Base-by-base conservation (phyloP, 37 sponge, comb jelly and placozoan species). In the Eunapius fragilis region DNA sequence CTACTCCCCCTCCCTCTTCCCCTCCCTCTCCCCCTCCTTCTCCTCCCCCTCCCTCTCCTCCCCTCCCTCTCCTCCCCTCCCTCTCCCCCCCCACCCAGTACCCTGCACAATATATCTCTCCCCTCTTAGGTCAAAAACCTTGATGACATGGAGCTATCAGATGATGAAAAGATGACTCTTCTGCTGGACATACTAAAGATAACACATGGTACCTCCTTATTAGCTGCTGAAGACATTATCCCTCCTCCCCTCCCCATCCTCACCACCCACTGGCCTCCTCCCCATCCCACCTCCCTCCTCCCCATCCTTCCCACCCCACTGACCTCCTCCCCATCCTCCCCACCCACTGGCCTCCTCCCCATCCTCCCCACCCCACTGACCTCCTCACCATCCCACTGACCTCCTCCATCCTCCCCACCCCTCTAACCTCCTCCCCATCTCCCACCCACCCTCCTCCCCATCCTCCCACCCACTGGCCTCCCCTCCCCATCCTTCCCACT, bases 161-260 rank as follows among this genome's bases (percentile, higher is more conserved):
- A 91, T 36, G 84, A 83, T 23, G 87, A 91, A 25, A 87, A 87
- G 70, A 78, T 78, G 79, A 3, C 50, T 37, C 76, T 90, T 0
- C 73, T 82, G 1, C 36, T 90, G 47, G 82, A 90, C 2, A 49
- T 90, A 5, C 71, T 90, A 70, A 30, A 85, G 35, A 80, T 81
- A 68, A 90, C 90, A 34, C 69, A 80, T 47, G 86, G 84, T 84
- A 74, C 22, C 10, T 74, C 19, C 10, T 24, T n/a, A 13, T 37
- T 37, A 14, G 34, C n/a, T 33, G 76, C 24, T 68, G 22, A 25
- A 68, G 22, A 68, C 24, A 68, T 68, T 25, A 25, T 22, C 69
- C 22, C 75, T 24, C 25, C 35, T 6, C 31, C 25, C 41, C 3
- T 6, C 41, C 41, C 41, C 41, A 41, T 41, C 41, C 6, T 70